Conservation (phyloP, 1,140 invertebrate genomes). For the Ruditapes philippinarum region DNA sequence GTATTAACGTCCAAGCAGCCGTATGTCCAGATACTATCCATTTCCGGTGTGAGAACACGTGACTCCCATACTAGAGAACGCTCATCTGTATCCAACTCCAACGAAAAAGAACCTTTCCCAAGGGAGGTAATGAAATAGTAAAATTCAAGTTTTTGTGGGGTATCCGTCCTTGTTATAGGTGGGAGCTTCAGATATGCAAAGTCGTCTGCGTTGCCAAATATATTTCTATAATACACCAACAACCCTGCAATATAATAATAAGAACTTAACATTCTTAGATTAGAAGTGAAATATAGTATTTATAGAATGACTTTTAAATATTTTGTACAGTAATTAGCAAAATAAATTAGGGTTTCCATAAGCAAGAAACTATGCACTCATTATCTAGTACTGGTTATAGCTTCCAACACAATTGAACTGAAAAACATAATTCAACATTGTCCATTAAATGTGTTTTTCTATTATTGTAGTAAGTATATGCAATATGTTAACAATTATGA, state of each 20-base stretch:
- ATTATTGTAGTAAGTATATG: no score
- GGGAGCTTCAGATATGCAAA: neutral
- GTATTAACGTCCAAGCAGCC: neutral
- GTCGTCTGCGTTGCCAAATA: neutral
- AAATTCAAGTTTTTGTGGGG: slow-evolving; percentile 7
- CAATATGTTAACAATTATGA: no score
- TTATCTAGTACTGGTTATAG: no score
- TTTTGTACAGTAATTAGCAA: no score
- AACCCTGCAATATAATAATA: slow-evolving; percentile 18
- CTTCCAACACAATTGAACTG: no score
- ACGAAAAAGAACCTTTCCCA: neutral
- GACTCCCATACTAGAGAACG: neutral
- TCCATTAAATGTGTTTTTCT: no score
- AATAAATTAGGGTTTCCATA: no score
- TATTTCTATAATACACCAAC: slow-evolving; percentile 30
- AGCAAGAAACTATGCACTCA: no score
- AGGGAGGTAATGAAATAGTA: slow-evolving; percentile 15
- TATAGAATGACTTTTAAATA: no score
- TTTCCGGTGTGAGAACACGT: neutral
- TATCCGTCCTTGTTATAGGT: neutral
- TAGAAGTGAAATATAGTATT: no score
- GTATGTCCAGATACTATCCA: slow-evolving; percentile 2
- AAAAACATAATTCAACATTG: no score
- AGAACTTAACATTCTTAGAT: no score
- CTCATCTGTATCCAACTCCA: neutral